These are phyloP conservation scores for Sebastes reedi DNA, from an alignment of 2,797 vertebrate genomes.

Conservation along the genomic window DNA sequence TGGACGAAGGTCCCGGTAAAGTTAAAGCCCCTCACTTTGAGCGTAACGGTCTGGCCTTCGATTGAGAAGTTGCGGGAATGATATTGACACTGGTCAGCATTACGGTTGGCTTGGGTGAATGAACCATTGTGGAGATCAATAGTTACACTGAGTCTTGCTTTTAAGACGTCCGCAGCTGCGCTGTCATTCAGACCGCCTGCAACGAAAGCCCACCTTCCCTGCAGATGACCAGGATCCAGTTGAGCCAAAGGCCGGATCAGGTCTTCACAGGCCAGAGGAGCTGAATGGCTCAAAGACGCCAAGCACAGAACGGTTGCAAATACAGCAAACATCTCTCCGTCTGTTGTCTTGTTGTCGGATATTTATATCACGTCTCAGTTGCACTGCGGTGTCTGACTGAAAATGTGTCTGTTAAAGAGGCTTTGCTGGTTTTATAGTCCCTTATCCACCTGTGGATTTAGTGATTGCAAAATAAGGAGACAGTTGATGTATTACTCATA, in stretches of 20 bases:
- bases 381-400: not conserved
- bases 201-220: constrained; percentile 16
- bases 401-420: not conserved
- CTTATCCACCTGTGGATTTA: not conserved
- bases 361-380: not conserved
- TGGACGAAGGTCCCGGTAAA: not conserved
- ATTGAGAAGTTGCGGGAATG: not conserved
- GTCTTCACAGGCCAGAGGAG: constrained; percentile 19
- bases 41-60: not conserved
- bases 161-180: not conserved
- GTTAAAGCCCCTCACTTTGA: not conserved
- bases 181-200: not conserved
- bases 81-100: not conserved
- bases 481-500: not conserved
- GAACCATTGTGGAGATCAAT: not conserved
- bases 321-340: not conserved
- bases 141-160: not conserved
- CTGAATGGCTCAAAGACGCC: constrained; percentile 6
- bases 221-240: not conserved
- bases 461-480: not conserved
- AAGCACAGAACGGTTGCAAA: not conserved
- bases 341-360: not conserved
- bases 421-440: not conserved
- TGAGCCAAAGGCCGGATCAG: not conserved
- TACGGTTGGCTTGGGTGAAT: not conserved